Evolutionary conservation across 2,113 vertebrate genomes (phyloP), one percentile per base, ranked within the genome.

Genomic region (Lichenostomus cassidix): DNA sequence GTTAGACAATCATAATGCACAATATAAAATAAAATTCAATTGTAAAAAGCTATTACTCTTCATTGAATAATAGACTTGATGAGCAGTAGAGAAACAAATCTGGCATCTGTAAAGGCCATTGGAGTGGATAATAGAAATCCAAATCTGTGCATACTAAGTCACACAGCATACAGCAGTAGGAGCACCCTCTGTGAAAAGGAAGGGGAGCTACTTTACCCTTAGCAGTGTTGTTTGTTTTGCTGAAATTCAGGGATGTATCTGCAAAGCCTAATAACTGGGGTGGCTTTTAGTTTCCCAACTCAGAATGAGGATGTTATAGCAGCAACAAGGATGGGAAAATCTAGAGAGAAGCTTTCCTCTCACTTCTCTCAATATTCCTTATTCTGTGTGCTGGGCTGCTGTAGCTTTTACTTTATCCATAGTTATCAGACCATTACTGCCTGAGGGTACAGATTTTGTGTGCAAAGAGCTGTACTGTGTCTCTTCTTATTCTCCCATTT

Each of bases 1-100:
- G 77, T 92, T 94, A 92, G 77, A 76, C 92, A 97, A 94, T 55
- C 44, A 97, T 94, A 97, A 97, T 96, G 73, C 56, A 96, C 95
- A 95, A 94, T 91, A 95, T 92, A 69, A 94, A 89, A 82, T 71
- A 79, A 47, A 81, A 90, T 80, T 90, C 86, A 93, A 16, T 74
- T 84, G 37, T 46, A 68, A 82, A 84, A 68, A 78, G 35, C 69
- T 70, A 41, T 96, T 94, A 67, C 10, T 87, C 65, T 93, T 88
- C 58, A 87, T 39, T 83, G 42, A 91, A 95, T 81, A 92, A 87
- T 49, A 42, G 27, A 25, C 31, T 82, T 52, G 89, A 92, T 84
- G 77, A 91, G 68, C 55, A 77, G 35, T 63, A 86, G 89, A 90
- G 64, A 90, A 95, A 74, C 27, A 88, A 93, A 87, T 37, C 68